Conservation (phyloP, 2,888 invertebrate species). For the Conus canariensis region DNA sequence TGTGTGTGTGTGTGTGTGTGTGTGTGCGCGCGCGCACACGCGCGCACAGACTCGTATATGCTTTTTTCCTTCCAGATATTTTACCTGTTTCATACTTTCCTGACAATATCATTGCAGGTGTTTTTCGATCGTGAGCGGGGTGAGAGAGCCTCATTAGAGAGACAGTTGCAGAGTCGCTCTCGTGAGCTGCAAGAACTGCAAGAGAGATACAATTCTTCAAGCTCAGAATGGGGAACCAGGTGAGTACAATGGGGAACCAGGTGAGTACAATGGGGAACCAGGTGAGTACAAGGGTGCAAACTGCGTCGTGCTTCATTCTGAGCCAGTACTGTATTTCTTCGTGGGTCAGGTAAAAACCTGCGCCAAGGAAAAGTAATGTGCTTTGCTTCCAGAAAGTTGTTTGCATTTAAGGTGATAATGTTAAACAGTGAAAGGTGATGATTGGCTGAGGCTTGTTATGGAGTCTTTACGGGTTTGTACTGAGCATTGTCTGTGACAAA, state of each 20-base stretch:
- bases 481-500: too few species aligned
- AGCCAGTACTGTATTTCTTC: too few species aligned
- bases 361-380: too few species aligned
- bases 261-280: constrained; percentile 70
- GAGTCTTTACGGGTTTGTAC: too few species aligned
- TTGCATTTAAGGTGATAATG: too few species aligned
- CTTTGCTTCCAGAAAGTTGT: too few species aligned
- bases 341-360: too few species aligned
- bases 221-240: constrained; percentile 73
- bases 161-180: constrained; percentile 72
- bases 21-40: neutral
- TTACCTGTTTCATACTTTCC: too few species aligned
- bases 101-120: constrained; percentile 59
- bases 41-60: neutral
- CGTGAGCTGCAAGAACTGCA: constrained; percentile 77
- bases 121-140: constrained; percentile 71
- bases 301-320: neutral
- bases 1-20: neutral
- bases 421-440: too few species aligned
- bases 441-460: too few species aligned
- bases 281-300: constrained; percentile 56
- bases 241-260: constrained; percentile 63
- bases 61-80: neutral
- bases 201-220: constrained; percentile 74
- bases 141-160: constrained; percentile 72